A percentile compares a stretch with the other conserved stretches of the same genome.
Evolutionary conservation across 2,797 vertebrate species (phyloP).

Genomic region (Rhabdophis nuchalis): DNA sequence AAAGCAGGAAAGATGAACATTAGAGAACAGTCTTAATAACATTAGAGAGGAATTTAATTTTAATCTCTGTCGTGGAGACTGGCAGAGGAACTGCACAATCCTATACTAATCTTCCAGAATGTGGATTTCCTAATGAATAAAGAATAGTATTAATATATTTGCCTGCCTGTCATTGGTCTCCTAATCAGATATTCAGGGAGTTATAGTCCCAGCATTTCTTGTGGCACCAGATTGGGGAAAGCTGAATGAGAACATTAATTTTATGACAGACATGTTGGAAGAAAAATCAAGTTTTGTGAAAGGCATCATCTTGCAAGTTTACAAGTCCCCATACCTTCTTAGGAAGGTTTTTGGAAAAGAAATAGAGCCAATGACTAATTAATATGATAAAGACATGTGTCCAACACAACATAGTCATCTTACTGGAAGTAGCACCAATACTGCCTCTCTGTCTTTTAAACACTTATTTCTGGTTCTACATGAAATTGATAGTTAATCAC

Average conservation of each 20-base stretch:
- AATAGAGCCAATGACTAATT: conserved; percentile 62
- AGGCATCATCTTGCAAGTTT: conserved; percentile 44
- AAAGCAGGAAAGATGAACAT: not conserved
- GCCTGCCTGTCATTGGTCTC: not conserved
- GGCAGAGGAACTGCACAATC: not conserved
- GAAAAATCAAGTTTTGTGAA: conserved; percentile 22
- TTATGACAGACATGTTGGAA: conserved; percentile 10
- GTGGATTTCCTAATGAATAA: not conserved
- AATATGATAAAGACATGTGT: conserved; percentile 64
- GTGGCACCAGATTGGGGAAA: not conserved
- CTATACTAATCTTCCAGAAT: not conserved
- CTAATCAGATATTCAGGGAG: not conserved
- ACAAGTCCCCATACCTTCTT: conserved; percentile 22
- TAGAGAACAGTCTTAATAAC: not conserved
- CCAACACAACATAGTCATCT: conserved; percentile 66
- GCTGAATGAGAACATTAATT: not conserved
- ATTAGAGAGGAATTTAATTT: not conserved
- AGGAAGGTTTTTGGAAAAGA: not conserved
- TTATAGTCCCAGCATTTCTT: not conserved
- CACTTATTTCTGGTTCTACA: conserved; percentile 66
- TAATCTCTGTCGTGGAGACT: not conserved
- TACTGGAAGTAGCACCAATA: conserved; percentile 67
- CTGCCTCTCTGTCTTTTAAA: conserved; percentile 70
- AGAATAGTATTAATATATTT: not conserved
- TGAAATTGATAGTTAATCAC: conserved; percentile 72